Base-by-base conservation (phyloP, 2,797 vertebrate genomes). In the Mus spretus region DNA sequence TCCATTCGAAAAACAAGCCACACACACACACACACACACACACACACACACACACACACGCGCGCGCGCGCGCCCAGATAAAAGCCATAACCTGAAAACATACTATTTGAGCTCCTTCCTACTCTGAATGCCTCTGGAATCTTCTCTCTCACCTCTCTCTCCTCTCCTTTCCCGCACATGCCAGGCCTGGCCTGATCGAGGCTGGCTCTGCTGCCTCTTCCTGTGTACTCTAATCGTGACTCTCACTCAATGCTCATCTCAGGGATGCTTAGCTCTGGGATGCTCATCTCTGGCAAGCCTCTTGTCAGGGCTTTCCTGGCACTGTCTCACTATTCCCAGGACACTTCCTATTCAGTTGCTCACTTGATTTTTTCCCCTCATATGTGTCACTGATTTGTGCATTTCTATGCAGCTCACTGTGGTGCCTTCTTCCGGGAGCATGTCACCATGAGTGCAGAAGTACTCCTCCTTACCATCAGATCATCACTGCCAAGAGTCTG, bases 101-200 rank as follows among this genome's bases (percentile, higher is more conserved):
- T 0, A 0, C 15, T 1, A 53, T 50, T 11, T 7, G 65, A 26
- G 50, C 37, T 44, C 3, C 37, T 40, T 44, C 3, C 37, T 40
- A 12, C 59, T 17, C 8, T 37, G 44, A 12, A 13, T 31, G 22
- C 34, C 70, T 88, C 59, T 37, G 24, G 74, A 70, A n/a, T 81
- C 57, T 22, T 65, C 17, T 65, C 75, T 55, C 34, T 75, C 65
- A 15, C 2, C 28, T 24, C 44, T 59, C 28, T 24, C 44, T 59
- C 4, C 24, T 55, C 26, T 17, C 24, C n/a, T 61, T 19, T 0
- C 28, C 83, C 37, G 31, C 19, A 70, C 14, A 81, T 4, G 13
- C 3, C 5, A 61, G 77, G 88, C 70, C 44, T 20, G 72, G 50
- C 19, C 81, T 34, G 67, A 10, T 1, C 12, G 31, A 50, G 79